Evolutionary conservation across 2,888 invertebrate genomes (phyloP).

Genomic region (Strigamia maritima): DNA sequence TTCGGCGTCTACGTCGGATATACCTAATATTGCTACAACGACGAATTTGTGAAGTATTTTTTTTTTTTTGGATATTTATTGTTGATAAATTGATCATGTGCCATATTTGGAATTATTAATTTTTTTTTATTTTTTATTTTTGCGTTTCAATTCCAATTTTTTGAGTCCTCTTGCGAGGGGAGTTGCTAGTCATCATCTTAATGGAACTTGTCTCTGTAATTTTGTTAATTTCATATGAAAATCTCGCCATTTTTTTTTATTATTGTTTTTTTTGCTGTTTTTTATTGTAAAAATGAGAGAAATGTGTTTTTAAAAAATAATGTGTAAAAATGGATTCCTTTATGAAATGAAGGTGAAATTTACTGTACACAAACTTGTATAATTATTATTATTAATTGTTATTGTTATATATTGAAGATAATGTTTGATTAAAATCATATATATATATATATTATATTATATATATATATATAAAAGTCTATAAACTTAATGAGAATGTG

Average conservation of each 20-base stretch:
- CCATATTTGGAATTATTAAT: not conserved
- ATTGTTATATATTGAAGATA: not conserved
- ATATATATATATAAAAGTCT: not conserved
- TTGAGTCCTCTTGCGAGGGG: not conserved
- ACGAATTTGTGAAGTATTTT: not conserved
- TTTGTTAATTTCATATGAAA: too few relatives aligned
- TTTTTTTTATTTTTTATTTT: not conserved
- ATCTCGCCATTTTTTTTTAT: not conserved
- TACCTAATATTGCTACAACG: not conserved
- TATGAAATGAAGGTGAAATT: not conserved
- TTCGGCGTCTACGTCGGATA: not conserved
- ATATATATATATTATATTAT: not conserved
- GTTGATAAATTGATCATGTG: not conserved
- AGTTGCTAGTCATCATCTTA: constrained; percentile 14
- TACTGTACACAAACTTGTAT: not conserved
- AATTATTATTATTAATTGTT: not conserved
- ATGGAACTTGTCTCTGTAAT: not conserved
- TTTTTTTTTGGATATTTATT: not conserved
- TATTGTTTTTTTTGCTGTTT: not conserved
- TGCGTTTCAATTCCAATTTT: not conserved
- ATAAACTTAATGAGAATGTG: constrained; percentile 7
- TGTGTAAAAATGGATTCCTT: not conserved
- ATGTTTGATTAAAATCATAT: not conserved
- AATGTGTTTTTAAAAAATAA: not conserved
- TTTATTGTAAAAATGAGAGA: not conserved